Percentiles rank a stretch among this genome's conserved stretches.
phyloP scores from a whole-genome alignment of 2,797 vertebrate genomes.

The Phrynocephalus vlangalii region DNA sequence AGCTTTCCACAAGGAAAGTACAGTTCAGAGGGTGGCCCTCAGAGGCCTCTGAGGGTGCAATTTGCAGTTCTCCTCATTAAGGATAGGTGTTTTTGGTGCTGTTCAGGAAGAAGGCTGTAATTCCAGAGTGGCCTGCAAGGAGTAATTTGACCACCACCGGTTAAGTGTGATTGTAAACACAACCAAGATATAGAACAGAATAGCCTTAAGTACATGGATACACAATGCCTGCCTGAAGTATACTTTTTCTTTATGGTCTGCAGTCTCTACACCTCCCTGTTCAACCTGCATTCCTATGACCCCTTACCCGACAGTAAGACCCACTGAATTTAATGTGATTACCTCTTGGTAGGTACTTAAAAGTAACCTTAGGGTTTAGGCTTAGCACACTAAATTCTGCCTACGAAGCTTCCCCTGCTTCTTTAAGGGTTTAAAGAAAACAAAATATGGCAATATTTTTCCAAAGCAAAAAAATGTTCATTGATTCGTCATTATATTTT shows the following conservation, averaged over 20 bases:
- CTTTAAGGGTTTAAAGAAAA: neutral
- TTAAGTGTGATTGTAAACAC: neutral
- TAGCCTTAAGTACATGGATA: conserved; percentile 8
- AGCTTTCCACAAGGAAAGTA: neutral
- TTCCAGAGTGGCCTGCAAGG: neutral
- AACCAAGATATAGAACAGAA: neutral
- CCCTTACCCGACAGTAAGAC: neutral
- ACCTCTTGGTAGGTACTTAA: neutral
- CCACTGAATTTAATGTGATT: neutral
- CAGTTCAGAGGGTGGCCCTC: neutral
- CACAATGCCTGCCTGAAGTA: conserved; percentile 14
- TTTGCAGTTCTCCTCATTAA: no score
- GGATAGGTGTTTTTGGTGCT: no score
- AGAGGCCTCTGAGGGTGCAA: no score
- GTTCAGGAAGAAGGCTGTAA: no score
- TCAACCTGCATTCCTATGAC: neutral
- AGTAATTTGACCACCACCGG: neutral
- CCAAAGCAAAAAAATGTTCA: neutral
- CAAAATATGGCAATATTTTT: neutral
- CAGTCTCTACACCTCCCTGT: conserved; percentile 8
- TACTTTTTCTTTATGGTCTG: conserved; percentile 16
- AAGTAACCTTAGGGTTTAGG: neutral
- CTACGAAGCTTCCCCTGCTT: neutral
- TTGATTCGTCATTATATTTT: neutral
- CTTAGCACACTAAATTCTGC: neutral